These are phyloP conservation scores for Zaprionus taronus DNA, from an alignment of 1,140 invertebrate genomes.

Conservation along the genomic window DNA sequence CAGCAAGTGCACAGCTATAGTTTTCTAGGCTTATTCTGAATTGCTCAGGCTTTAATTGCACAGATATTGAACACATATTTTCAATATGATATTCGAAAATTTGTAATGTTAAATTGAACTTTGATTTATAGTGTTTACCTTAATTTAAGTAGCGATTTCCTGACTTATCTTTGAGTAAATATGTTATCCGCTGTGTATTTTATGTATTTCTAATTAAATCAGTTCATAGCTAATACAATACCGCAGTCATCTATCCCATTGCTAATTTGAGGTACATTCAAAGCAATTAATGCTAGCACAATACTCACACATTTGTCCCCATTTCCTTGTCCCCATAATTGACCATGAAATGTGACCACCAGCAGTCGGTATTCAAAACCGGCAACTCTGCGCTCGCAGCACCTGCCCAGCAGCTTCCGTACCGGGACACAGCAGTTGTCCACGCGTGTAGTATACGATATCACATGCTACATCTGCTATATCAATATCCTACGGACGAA, in stretches of 20 bases:
- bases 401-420: not conserved
- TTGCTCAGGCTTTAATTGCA: not conserved
- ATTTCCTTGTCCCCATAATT: not conserved
- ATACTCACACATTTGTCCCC: not conserved
- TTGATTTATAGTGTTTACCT: too few relatives aligned
- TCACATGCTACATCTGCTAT: slow-evolving; percentile 51
- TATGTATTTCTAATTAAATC: too few relatives aligned
- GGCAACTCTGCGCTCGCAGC: not conserved
- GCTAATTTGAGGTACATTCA: too few relatives aligned
- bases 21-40: not conserved
- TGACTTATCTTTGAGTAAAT: too few relatives aligned
- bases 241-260: too few relatives aligned
- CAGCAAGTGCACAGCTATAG: not conserved
- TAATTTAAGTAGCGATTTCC: too few relatives aligned
- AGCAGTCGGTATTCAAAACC: not conserved
- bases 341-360: slow-evolving; percentile 15
- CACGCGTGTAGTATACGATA: slow-evolving; percentile 22
- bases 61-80: not conserved
- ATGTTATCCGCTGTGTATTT: too few relatives aligned
- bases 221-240: too few relatives aligned
- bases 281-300: not conserved
- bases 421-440: not conserved
- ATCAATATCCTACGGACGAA: slow-evolving; percentile 68
- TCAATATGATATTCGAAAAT: not conserved
- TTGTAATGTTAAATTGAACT: too few relatives aligned